Conservation (phyloP, 2,797 vertebrate genomes). For the Mus minutoides region DNA sequence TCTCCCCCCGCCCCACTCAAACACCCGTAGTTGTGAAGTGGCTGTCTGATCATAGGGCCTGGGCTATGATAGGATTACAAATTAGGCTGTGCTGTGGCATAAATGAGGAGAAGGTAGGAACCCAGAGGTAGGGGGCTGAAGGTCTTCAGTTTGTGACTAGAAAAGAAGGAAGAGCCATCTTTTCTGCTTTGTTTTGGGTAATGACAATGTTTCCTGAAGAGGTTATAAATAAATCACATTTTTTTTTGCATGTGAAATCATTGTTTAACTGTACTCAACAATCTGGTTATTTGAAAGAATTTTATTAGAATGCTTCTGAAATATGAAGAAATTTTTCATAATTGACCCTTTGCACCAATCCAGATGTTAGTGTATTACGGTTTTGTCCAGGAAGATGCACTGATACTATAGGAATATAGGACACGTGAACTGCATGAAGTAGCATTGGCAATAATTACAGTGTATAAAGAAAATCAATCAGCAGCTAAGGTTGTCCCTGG, state of each 20-base stretch:
- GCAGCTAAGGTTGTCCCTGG: conserved; percentile 55
- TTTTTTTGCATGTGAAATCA: conserved; percentile 39
- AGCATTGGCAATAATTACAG: conserved; percentile 55
- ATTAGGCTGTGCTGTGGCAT: neutral
- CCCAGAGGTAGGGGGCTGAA: neutral
- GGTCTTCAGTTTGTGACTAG: neutral
- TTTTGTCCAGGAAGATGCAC: conserved; percentile 38
- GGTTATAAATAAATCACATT: conserved; percentile 39
- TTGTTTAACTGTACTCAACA: conserved; percentile 24
- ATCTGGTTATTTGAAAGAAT: conserved; percentile 63
- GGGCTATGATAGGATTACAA: neutral
- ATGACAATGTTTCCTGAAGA: conserved; percentile 38
- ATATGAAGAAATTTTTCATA: conserved; percentile 41
- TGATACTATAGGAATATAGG: neutral
- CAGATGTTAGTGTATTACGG: conserved; percentile 48
- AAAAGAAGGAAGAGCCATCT: conserved; percentile 18
- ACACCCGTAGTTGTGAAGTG: conserved; percentile 32
- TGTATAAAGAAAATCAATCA: conserved; percentile 72
- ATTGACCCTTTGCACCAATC: conserved; percentile 55
- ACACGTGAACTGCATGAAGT: conserved; percentile 37
- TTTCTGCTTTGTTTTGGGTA: conserved; percentile 47
- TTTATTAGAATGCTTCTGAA: conserved; percentile 50
- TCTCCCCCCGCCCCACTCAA: neutral
- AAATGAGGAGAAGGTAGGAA: conserved; percentile 21
- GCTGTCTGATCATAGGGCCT: neutral